A percentile compares a stretch with the other conserved stretches of the same genome.
phyloP scores from a whole-genome alignment of 2,797 vertebrate species.

The Danio kyathit region DNA sequence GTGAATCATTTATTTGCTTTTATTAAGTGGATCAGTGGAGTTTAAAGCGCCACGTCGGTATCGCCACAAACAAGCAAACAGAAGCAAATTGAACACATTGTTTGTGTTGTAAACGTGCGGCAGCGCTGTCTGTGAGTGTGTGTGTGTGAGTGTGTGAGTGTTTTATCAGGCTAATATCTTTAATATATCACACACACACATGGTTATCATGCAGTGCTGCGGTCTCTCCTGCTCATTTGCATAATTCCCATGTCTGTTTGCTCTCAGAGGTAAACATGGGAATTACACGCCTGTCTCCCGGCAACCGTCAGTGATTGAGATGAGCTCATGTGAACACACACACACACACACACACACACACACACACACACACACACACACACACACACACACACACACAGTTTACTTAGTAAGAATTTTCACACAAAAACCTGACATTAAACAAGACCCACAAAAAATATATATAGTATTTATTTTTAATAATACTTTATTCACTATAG shows the following conservation, averaged over 20 bases:
- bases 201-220: too few relatives aligned
- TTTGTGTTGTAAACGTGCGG: background rate
- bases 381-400: too few relatives aligned
- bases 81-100: background rate
- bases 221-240: conserved; percentile 12
- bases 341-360: too few relatives aligned
- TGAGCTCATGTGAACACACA: too few relatives aligned
- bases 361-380: too few relatives aligned
- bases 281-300: conserved; percentile 10
- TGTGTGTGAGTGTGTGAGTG: too few relatives aligned
- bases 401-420: too few relatives aligned
- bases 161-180: conserved; percentile 18
- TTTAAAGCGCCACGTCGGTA: background rate
- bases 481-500: too few relatives aligned
- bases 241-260: conserved; percentile 21
- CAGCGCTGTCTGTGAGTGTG: background rate
- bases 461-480: too few relatives aligned
- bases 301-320: conserved; percentile 15
- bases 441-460: too few relatives aligned
- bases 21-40: background rate
- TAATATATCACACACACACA: too few relatives aligned
- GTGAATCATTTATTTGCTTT: background rate
- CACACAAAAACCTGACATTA: too few relatives aligned
- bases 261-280: conserved; percentile 23
- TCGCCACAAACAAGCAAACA: background rate